These are phyloP conservation scores for Sebastes elongatus DNA, from an alignment of 2,797 vertebrate species.

Conservation along the genomic window DNA sequence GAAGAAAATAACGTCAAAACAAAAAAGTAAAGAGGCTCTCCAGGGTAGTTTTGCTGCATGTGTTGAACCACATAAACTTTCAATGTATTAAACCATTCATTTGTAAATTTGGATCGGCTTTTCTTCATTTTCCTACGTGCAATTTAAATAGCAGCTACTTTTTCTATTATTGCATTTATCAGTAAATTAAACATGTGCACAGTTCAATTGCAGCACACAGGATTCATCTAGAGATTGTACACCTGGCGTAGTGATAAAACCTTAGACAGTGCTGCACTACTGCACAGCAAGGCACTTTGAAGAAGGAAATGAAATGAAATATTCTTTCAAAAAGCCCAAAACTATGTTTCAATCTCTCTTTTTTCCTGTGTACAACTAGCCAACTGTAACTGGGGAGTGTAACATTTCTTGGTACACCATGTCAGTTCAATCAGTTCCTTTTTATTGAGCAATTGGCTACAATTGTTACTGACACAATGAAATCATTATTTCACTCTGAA, in stretches of 20 bases:
- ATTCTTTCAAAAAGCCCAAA: not conserved
- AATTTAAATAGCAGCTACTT: constrained; percentile 15
- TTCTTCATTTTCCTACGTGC: not conserved
- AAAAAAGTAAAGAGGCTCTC: constrained; percentile 53
- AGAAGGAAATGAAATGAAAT: not conserved
- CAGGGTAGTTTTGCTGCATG: constrained; percentile 55
- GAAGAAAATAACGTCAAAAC: constrained; percentile 47
- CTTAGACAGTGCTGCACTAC: not conserved
- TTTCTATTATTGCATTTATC: constrained; percentile 16
- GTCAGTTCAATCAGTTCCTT: constrained; percentile 1
- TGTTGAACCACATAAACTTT: constrained; percentile 53
- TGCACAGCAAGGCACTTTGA: not conserved
- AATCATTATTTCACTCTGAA: constrained; percentile 14
- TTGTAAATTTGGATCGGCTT: constrained; percentile 30
- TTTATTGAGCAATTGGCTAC: constrained; percentile 5
- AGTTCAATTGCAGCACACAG: not conserved
- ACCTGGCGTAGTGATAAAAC: not conserved
- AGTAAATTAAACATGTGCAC: constrained; percentile 19
- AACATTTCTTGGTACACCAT: not conserved
- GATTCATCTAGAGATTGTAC: not conserved
- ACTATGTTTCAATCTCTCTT: not conserved
- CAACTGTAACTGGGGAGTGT: not conserved
- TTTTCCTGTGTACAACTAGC: not conserved
- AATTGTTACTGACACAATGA: constrained; percentile 2
- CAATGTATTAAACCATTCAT: constrained; percentile 45